Base-by-base conservation (phyloP, 2,797 vertebrate genomes). In the Sebastes matsubarae region DNA sequence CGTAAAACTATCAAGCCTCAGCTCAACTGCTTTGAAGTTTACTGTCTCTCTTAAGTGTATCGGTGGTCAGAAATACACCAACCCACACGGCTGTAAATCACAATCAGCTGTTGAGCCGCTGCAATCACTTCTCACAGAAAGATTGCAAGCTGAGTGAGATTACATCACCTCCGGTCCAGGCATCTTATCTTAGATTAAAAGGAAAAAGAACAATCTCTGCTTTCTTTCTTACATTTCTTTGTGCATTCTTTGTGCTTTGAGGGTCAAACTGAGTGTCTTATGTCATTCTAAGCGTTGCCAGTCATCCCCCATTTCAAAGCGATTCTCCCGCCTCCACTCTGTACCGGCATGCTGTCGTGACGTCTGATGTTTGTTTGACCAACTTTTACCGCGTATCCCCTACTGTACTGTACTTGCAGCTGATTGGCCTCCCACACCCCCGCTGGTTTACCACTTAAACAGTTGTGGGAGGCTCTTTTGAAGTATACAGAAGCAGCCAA, bases 151-250 rank as follows among this genome's bases (percentile, higher is more conserved):
- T 76, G 90, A 92, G 88, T 90, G 89, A 86, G 91, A 93, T 94
- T 92, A 93, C 93, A 93, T 94, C 92, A 93, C 87, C 86, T 86
- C 77, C 75, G 85, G 87, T 91, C 87, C 76, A 85, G 65, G 65
- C 84, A 84, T 88, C 89, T 93, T 85, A 92, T 92, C 80, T 91
- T 90, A 91, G 87, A 94, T 93, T 92, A 89, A 92, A 90, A 80
- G 60, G 59, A 76, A 81, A 81, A 60, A 82, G 86, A 85, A 76
- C 87, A 73, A 75, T 87, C 79, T 80, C 32, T 69, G 38, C 20
- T 80, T 82, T 84, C 71, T 80, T 71, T 88, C 63, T 67, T 52
- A 36, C 36, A 12, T 79, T 76, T 72, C 68, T 52, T 70, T 83
- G 77, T 75, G 46, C 46, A 34, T 57, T 73, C 64, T 84, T 75